phyloP scores from a whole-genome alignment of 2,797 vertebrate genomes.

The Macropodus opercularis region DNA sequence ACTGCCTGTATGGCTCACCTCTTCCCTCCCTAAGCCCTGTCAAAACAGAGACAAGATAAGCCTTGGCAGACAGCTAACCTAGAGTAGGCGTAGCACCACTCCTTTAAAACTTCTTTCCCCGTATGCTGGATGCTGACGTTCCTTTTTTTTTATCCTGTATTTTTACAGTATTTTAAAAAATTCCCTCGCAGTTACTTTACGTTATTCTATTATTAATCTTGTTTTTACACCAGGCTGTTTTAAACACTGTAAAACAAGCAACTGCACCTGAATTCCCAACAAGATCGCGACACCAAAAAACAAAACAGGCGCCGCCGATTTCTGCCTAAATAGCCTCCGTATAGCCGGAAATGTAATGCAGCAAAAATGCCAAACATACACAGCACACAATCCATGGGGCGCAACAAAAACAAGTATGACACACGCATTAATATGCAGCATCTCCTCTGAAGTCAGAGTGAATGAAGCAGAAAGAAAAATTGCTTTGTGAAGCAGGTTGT shows the following conservation, averaged over 20 bases:
- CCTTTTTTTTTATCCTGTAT: background rate
- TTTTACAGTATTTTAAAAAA: conserved; percentile 11
- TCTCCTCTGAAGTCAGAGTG: conserved; percentile 60
- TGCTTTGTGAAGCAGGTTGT: conserved; percentile 65
- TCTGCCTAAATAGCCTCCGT: conserved; percentile 51
- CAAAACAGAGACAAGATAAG: conserved; percentile 66
- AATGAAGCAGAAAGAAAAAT: conserved; percentile 60
- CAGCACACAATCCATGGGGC: conserved; percentile 30
- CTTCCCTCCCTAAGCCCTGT: conserved; percentile 55
- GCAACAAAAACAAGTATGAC: conserved; percentile 53
- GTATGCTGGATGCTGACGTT: conserved; percentile 23
- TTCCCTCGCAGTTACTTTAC: conserved; percentile 11
- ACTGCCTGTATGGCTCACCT: conserved; percentile 53
- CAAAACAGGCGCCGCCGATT: conserved; percentile 36
- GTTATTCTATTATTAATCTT: conserved; percentile 9
- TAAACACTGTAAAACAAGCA: conserved; percentile 20
- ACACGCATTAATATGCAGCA: conserved; percentile 63
- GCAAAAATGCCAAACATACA: conserved; percentile 48
- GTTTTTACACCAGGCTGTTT: conserved; percentile 1
- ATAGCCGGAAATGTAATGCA: conserved; percentile 55
- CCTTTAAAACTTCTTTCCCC: conserved; percentile 44
- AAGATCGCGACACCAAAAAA: conserved; percentile 24
- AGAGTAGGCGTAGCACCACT: conserved; percentile 46
- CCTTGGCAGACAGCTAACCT: conserved; percentile 50
- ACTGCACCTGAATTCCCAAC: conserved; percentile 9